These are phyloP conservation scores for Adoxophyes honmai DNA, from an alignment of 1,140 invertebrate species.

Conservation along the genomic window DNA sequence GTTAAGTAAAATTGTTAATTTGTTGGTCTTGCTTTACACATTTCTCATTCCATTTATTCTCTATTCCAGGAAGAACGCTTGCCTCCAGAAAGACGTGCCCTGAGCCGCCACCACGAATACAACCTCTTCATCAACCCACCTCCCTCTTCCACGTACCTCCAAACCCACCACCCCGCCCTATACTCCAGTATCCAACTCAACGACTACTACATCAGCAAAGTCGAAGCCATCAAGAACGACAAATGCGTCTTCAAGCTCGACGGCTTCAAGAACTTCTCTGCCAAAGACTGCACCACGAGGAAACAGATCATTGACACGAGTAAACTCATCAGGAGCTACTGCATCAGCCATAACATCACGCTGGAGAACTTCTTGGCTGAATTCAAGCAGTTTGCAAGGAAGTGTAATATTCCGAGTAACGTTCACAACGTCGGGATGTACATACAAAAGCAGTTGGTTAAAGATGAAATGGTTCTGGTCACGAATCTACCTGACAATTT, in stretches of 20 bases:
- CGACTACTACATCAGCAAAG: conserved; percentile 11
- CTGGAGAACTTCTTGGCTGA: conserved; percentile 30
- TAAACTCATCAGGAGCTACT: conserved; percentile 32
- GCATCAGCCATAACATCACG: conserved; percentile 26
- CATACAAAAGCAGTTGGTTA: conserved; percentile 29
- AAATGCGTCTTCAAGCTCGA: conserved; percentile 31
- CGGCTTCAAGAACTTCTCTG: conserved; percentile 23
- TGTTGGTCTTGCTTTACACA: too few relatives aligned
- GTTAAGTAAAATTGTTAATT: too few relatives aligned
- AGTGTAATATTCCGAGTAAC: conserved; percentile 25
- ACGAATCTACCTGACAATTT: conserved; percentile 22
- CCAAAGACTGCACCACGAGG: conserved; percentile 20
- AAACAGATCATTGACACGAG: conserved; percentile 35
- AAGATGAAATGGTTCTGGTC: conserved; percentile 30
- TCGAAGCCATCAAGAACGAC: conserved; percentile 23
- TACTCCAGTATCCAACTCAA: conserved; percentile 22
- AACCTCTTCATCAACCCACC: conserved; percentile 28
- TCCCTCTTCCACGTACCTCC: conserved; percentile 26
- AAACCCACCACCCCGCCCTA: conserved; percentile 28
- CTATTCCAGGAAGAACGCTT: conserved; percentile 38
- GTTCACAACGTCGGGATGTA: conserved; percentile 31
- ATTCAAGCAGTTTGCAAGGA: conserved; percentile 33
- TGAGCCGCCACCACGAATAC: conserved; percentile 32
- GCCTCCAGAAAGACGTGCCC: conserved; percentile 20
- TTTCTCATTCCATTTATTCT: too few relatives aligned